Evolutionary conservation across 2,888 invertebrate genomes (phyloP), one percentile per base, ranked within the genome.

Genomic region (Xylocampa areola): DNA sequence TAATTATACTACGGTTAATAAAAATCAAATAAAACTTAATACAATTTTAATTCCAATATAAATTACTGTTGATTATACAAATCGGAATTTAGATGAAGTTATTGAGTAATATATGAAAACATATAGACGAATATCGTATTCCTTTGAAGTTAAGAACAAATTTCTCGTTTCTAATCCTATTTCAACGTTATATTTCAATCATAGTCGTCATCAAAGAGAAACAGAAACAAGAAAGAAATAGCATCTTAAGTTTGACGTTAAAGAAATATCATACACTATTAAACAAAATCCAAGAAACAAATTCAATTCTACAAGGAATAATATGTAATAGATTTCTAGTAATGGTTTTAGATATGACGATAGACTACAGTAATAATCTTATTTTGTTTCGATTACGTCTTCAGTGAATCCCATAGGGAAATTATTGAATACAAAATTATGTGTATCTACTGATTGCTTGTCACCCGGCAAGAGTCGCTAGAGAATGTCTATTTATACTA

Each of bases 1-100:
- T 72, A 48, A 59, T 75, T 61, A 72, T 41, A 52, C 36, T 43
- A 58, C 39, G 13, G 30, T 49, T 52, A 33, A 60, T 48, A 11
- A 40, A 48, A 19, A 48, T 37, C 33, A 52, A 47, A 19, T 27
- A 40, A 5, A 39, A n/a, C 0, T 30, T 17, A 49, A 47, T 4
- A 41, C 36, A 64, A 55, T 11, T n/a, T 5, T 17, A 2, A 4
- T 33, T 23, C 17, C 17, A n/a, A 32, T 8, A 17, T n/a, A 17
- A 17, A 44, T 44, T 40, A 36, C 29, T 37, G 13, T 13, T 6
- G 16, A 45, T 45, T 10, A 10, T 47, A 14, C 11, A 11, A 17
- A 41, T 40, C 11, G 44, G 8, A 45, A 40, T 32, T 32, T 17
- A 21, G 30, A 8, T 30, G 19, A 30, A 41, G 16, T 37, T 19